Evolutionary conservation across 2,888 invertebrate species (phyloP), one percentile per base, ranked within the genome.

Genomic region (Oscheius onirici): DNA sequence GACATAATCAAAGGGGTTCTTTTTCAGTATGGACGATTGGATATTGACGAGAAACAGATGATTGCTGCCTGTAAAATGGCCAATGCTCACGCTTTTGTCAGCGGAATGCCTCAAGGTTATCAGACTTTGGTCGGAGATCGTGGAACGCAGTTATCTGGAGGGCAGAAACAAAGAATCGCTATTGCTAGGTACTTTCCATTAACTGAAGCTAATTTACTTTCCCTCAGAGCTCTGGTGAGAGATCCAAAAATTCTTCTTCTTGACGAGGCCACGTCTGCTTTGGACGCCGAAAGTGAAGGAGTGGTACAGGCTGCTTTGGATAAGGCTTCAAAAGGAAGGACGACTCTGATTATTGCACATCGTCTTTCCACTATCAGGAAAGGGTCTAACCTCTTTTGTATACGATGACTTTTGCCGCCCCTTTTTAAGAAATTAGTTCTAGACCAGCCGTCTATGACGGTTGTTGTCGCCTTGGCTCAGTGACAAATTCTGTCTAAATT

Each of bases 341-440:
- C 90, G 2, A 90, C 89, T 1, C 85, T 90, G 61, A 87, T 90
- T 3, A 88, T 90, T 34, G 90, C 90, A 20, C 89, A 89, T 79
- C 87, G 90, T 40, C 83, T 90, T 60, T 90, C 90, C 8, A 90
- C 90, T 2, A 89, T 90, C 63, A 86, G 88, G n/a, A n/a, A n/a
- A n/a, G n/a, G n/a, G n/a, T n/a, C n/a, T n/a, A n/a, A n/a, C n/a
- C n/a, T n/a, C n/a, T n/a, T n/a, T n/a, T n/a, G n/a, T n/a, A n/a
- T n/a, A n/a, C n/a, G n/a, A n/a, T n/a, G n/a, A n/a, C n/a, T n/a
- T n/a, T n/a, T n/a, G n/a, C n/a, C n/a, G n/a, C n/a, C n/a, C n/a
- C n/a, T n/a, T n/a, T n/a, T n/a, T n/a, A n/a, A n/a, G n/a, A n/a
- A n/a, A n/a, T n/a, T n/a, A n/a, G n/a, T n/a, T n/a, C n/a, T n/a